Base-by-base conservation (phyloP, 2,113 vertebrate species). In the Mobula hypostoma region DNA sequence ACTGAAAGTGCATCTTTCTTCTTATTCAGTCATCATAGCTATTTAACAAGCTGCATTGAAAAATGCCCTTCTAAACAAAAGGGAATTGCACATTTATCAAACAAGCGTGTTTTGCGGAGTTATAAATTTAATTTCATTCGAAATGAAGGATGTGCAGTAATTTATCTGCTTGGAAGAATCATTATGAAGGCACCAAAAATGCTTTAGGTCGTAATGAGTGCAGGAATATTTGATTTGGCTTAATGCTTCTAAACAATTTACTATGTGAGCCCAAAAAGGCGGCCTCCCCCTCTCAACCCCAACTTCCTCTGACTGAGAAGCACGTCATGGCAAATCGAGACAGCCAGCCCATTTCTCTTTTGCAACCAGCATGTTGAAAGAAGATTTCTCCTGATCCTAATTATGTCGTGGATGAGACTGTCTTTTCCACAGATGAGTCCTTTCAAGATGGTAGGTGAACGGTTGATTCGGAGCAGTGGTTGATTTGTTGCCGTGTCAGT, bases 281-380 rank as follows among this genome's bases (percentile, higher is more conserved):
- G 17, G 85, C 85, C 85, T 36, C 29, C 85, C 85, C 85, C 85
- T 90, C 61, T 90, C 61, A 63, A 90, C 85, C 85, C 85, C 85
- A 90, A 90, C 85, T 90, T 90, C 85, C 85, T 90, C 85, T 90
- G 85, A 90, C 85, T 90, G 85, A 19, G 12, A 32, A n/a, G 85
- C 32, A 90, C 85, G 85, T 90, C 85, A 90, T 32, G n/a, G 61
- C 61, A 68, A 32, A 36, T 68, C 15, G 85, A 90, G 85, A 90
- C 61, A 68, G 85, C 14, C 85, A 68, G 85, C n/a, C 61, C 85
- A 90, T 90, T 90, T 90, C 66, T 14, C 63, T 66, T 61, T 56
- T 90, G 85, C n/a, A 32, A 68, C 85, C 61, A 68, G 58, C 61
- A 68, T 90, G 85, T 29, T 61, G 63, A 32, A 19, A 32, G 85